A percentile compares a stretch with the other conserved stretches of the same genome.
phyloP scores from a whole-genome alignment of 2,888 invertebrate species.

The Plutella xylostella region DNA sequence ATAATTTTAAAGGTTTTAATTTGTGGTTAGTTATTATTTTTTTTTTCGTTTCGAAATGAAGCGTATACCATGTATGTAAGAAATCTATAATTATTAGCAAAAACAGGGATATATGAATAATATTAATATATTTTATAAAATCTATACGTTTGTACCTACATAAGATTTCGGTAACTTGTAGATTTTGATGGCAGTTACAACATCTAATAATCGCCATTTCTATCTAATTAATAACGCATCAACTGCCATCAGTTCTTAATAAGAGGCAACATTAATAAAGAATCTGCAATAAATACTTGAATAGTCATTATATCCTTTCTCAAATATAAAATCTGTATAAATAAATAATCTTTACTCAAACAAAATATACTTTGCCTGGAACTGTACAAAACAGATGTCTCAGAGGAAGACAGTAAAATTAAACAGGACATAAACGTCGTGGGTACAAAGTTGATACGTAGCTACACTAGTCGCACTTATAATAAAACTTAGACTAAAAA shows the following conservation, averaged over 20 bases:
- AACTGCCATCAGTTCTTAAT: constrained; percentile 38
- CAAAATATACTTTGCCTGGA: constrained; percentile 50
- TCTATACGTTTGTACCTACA: constrained; percentile 36
- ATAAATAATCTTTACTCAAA: constrained; percentile 47
- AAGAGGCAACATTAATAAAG: constrained; percentile 1
- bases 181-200: constrained; percentile 52
- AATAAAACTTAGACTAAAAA: constrained; percentile 49
- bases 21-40: too few relatives aligned
- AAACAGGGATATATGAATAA: not conserved
- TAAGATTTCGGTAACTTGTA: constrained; percentile 60
- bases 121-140: not conserved
- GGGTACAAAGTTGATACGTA: constrained; percentile 57
- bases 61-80: too few relatives aligned
- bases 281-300: constrained; percentile 42
- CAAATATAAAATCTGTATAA: constrained; percentile 44
- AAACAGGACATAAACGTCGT: constrained; percentile 49
- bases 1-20: too few relatives aligned
- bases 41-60: too few relatives aligned
- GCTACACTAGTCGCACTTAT: constrained; percentile 46
- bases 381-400: constrained; percentile 54
- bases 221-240: constrained; percentile 29
- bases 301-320: constrained; percentile 35
- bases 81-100: constrained; percentile 3
- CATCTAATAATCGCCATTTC: constrained; percentile 37
- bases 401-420: constrained; percentile 35